Evolutionary conservation across 2,797 vertebrate genomes (phyloP).

Genomic region (Acipenser transmontanus): DNA sequence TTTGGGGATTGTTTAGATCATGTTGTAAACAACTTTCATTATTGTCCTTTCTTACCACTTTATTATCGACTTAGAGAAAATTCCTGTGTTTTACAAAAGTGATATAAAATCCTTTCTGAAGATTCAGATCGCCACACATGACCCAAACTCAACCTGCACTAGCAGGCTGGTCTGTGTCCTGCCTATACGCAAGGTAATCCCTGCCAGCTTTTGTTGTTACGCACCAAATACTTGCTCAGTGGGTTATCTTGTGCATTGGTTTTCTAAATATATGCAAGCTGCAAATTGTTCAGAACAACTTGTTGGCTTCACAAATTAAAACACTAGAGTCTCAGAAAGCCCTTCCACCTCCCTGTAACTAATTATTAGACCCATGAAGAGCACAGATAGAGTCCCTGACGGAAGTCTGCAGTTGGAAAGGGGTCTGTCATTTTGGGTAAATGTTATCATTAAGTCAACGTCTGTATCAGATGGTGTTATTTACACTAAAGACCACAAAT

Average conservation of each 20-base stretch:
- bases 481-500: conserved; percentile 65
- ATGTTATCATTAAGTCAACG: conserved; percentile 64
- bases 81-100: too few relatives aligned
- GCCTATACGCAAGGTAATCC: too few relatives aligned
- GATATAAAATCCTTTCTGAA: too few relatives aligned
- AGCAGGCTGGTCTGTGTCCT: too few relatives aligned
- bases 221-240: neutral
- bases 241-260: neutral
- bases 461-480: conserved; percentile 61
- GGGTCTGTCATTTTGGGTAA: conserved; percentile 60
- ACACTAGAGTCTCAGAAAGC: neutral
- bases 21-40: too few relatives aligned
- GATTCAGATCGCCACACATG: too few relatives aligned
- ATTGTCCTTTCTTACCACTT: too few relatives aligned
- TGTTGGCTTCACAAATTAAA: conserved; percentile 5
- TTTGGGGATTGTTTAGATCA: too few relatives aligned
- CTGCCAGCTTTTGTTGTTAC: too few relatives aligned
- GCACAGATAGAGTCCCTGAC: conserved; percentile 36
- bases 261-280: neutral
- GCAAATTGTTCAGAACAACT: neutral
- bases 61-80: too few relatives aligned
- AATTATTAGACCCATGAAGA: conserved; percentile 13
- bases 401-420: conserved; percentile 44
- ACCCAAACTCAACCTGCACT: too few relatives aligned
- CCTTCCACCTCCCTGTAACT: neutral